Conservation (phyloP, 2,888 invertebrate species). For the Hirtodrosophila histrioides region DNA sequence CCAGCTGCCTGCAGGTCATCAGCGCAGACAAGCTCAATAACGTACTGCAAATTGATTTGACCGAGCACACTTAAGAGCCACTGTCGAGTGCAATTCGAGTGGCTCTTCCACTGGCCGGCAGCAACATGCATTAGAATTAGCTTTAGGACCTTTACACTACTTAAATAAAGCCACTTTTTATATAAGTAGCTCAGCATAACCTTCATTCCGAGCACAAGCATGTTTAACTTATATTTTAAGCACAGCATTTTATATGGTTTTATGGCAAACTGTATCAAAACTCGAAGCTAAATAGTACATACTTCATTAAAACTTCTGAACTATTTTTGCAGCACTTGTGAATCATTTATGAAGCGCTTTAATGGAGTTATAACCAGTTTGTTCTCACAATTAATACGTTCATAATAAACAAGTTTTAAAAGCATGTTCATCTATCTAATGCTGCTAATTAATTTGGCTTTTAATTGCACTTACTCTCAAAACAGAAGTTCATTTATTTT, state of each 20-base stretch:
- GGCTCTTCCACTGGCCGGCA: constrained; percentile 14
- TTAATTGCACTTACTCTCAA: no score
- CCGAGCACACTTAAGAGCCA: constrained; percentile 54
- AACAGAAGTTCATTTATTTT: no score
- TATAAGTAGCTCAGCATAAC: not conserved
- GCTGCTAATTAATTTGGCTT: no score
- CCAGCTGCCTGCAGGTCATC: constrained; percentile 23
- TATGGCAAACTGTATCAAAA: no score
- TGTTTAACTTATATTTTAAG: not conserved
- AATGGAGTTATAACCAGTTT: no score
- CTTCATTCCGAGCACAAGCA: not conserved
- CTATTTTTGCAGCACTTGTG: no score
- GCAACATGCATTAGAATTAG: constrained; percentile 31
- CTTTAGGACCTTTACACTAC: constrained; percentile 1
- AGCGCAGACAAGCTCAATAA: constrained; percentile 69
- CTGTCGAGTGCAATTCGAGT: constrained; percentile 44
- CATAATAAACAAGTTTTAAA: no score
- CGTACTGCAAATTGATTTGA: constrained; percentile 73
- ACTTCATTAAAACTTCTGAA: not conserved
- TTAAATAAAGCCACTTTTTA: constrained; percentile 1
- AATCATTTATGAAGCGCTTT: no score
- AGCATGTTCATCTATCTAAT: no score
- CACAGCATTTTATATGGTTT: not conserved
- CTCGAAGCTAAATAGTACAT: no score
- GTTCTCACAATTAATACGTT: no score